A percentile compares a stretch with the other conserved stretches of the same genome.
Evolutionary conservation across 2,113 vertebrate genomes (phyloP).

Genomic region (Glareola pratincola): DNA sequence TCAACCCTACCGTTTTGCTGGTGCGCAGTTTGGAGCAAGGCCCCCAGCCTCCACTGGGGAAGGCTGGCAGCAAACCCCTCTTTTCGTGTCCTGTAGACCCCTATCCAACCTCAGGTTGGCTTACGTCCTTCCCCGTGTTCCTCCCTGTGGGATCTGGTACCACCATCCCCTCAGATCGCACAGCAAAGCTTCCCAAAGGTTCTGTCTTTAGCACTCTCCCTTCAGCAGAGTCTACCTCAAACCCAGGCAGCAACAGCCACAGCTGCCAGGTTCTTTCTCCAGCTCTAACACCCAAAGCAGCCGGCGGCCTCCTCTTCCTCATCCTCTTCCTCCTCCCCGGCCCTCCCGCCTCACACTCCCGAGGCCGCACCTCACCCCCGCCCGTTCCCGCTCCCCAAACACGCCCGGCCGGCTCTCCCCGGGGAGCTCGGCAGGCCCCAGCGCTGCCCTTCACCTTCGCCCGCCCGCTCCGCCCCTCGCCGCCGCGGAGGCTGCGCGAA

Average conservation of each 20-base stretch:
- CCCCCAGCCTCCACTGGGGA: not conserved
- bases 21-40: not conserved
- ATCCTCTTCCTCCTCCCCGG: too few species aligned
- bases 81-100: fast-evolving
- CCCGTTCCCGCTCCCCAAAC: not conserved
- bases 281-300: not conserved
- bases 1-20: not conserved
- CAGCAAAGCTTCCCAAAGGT: not conserved
- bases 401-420: not conserved
- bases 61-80: not conserved
- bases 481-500: not conserved
- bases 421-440: fast-evolving
- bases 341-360: too few species aligned
- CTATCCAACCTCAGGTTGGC: too few species aligned
- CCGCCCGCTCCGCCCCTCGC: not conserved
- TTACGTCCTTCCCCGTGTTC: not conserved
- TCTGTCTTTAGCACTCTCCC: too few species aligned
- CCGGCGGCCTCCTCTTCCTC: too few species aligned
- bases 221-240: not conserved
- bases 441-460: not conserved
- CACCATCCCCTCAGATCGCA: not conserved
- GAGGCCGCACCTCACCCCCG: too few species aligned
- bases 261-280: not conserved
- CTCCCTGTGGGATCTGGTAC: not conserved
- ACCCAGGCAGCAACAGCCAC: not conserved